Conservation (phyloP, 2,797 vertebrate species). For the Sebastes baramenuke region DNA sequence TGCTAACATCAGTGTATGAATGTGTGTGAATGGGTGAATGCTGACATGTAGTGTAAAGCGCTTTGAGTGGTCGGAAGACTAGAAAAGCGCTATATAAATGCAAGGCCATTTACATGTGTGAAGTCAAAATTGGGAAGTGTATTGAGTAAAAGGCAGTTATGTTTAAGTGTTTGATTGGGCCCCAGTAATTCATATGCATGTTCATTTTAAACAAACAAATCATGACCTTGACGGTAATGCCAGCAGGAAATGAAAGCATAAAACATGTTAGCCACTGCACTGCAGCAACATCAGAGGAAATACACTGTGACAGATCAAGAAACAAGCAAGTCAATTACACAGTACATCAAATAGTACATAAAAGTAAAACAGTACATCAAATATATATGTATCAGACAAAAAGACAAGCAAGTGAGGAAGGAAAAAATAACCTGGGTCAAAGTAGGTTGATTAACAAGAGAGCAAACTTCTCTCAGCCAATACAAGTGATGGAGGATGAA, state of each 20-base stretch:
- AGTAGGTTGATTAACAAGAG: not conserved
- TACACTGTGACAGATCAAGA: not conserved
- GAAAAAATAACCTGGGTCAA: not conserved
- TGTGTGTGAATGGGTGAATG: too few species aligned
- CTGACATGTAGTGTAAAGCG: too few species aligned
- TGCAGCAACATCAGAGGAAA: not conserved
- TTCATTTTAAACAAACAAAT: not conserved
- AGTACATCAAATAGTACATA: too few species aligned
- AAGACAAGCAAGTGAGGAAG: not conserved
- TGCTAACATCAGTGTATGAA: too few species aligned
- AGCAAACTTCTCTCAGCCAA: constrained; percentile 26
- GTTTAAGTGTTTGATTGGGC: not conserved
- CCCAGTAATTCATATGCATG: not conserved
- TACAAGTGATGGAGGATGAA: constrained; percentile 20
- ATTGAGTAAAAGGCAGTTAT: not conserved
- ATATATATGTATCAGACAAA: not conserved
- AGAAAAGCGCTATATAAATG: too few species aligned
- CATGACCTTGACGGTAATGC: not conserved
- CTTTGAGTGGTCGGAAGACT: too few species aligned
- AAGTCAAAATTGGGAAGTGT: not conserved
- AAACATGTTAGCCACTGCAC: not conserved
- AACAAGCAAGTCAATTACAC: not conserved
- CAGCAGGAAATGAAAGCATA: not conserved
- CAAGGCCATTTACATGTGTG: too few species aligned
- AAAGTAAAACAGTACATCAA: not conserved